Evolutionary conservation across 2,888 invertebrate species (phyloP), one percentile per base, ranked within the genome.

Genomic region (Metallyticus violacea): DNA sequence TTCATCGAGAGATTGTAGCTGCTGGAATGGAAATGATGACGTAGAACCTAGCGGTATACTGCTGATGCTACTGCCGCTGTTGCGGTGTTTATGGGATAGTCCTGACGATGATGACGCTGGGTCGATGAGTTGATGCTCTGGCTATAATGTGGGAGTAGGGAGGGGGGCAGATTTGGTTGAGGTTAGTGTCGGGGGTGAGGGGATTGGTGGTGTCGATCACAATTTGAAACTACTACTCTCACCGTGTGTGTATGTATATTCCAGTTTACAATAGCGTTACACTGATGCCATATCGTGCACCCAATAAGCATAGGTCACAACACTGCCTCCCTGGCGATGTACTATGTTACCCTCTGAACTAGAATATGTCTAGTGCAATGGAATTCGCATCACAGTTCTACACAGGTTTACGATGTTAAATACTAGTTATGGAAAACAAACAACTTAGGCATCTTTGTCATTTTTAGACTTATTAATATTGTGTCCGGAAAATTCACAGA

Each of bases 251-350:
- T 30, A 82, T 82, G 26, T 82, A 62, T 62, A 82, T 82, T 82
- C 82, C 82, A 82, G 82, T 82, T 82, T 82, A 82, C 82, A 82
- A 82, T 82, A 82, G 82, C 82, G 76, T 82, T 82, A 76, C 82
- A 76, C 27, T 82, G 82, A 76, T 82, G 82, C 82, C 82, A 82
- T 7, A 26, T 26, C 26, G 62, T 26, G 81, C 4, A 30, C 5
- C 40, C 40, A 62, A 62, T 62, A 62, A 62, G 40, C 40, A 62
- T 62, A 15, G 40, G 40, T 62, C 40, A 15, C 40, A 62, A 62
- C 40, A 62, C 40, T 4, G 40, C 15, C 4, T 15, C 15, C 22
- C 40, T 15, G 15, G 15, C 15, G 15, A 9, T 62, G 15, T 15
- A 3, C 40, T 62, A 15, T 62, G 40, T 15, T 40, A 40, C 40